Percentiles rank a stretch among this genome's conserved stretches.
Evolutionary conservation across 2,797 vertebrate species (phyloP).

Genomic region (Enteromius afrohamiltoni): DNA sequence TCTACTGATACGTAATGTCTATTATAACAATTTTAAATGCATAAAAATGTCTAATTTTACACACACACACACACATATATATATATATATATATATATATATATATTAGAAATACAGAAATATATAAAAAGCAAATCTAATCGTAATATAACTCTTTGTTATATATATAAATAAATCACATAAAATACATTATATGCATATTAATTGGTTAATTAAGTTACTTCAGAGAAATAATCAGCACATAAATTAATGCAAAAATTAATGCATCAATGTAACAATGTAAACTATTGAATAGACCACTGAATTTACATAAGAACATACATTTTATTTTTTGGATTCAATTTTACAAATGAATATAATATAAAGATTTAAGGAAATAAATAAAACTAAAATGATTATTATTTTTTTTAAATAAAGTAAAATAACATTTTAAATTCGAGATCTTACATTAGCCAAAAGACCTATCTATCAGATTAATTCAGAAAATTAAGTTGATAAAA

Average conservation of each 20-base stretch:
- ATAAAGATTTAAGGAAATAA: too few species aligned
- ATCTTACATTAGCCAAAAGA: too few species aligned
- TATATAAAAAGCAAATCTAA: background rate
- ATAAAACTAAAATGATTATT: too few species aligned
- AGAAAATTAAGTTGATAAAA: too few species aligned
- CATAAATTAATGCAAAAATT: background rate
- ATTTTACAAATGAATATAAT: too few species aligned
- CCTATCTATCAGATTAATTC: too few species aligned
- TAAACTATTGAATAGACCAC: too few species aligned
- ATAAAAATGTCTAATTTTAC: background rate
- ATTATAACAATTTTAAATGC: background rate
- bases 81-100: too few species aligned
- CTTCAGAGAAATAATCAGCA: background rate
- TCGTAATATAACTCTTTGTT: background rate
- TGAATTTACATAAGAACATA: background rate
- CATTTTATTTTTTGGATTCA: too few species aligned
- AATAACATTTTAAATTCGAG: too few species aligned
- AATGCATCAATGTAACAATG: background rate
- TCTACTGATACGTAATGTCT: background rate
- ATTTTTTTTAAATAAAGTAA: too few species aligned
- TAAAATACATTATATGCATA: background rate
- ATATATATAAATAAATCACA: background rate
- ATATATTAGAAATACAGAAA: background rate
- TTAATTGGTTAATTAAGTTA: background rate
- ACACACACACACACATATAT: too few species aligned